These are phyloP conservation scores for Mnemiopsis leidyi DNA, from an alignment of 37 sponge, comb jelly and placozoan genomes.

Conservation along the genomic window DNA sequence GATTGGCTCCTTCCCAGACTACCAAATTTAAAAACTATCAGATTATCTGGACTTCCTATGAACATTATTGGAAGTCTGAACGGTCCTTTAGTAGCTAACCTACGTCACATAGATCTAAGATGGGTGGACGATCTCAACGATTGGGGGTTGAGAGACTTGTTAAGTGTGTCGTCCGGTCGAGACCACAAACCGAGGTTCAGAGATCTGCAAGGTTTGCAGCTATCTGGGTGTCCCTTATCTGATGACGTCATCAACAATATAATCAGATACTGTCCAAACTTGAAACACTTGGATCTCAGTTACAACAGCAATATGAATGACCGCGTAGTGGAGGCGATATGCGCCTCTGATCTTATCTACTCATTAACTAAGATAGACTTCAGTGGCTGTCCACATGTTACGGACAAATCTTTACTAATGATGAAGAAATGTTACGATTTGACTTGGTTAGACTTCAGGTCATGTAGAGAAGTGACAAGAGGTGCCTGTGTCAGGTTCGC, in stretches of 20 bases:
- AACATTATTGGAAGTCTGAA: slow-evolving; percentile 50
- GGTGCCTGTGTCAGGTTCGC: slow-evolving; percentile 62
- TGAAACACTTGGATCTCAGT: slow-evolving; percentile 53
- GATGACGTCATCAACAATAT: slow-evolving; percentile 53
- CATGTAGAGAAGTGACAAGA: slow-evolving; percentile 39
- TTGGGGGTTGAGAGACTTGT: slow-evolving; percentile 61
- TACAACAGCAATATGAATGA: slow-evolving; percentile 62
- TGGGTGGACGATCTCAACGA: slow-evolving; percentile 60
- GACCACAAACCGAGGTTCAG: slow-evolving; percentile 35
- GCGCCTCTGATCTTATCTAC: slow-evolving; percentile 25
- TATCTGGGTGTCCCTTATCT: background rate
- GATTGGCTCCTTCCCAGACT: slow-evolving; percentile 60
- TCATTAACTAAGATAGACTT: slow-evolving; percentile 52
- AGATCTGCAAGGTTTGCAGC: slow-evolving; percentile 22
- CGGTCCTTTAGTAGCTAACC: slow-evolving; percentile 12
- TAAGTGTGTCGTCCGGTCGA: background rate
- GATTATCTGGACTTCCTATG: slow-evolving; percentile 43
- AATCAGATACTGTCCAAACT: slow-evolving; percentile 37
- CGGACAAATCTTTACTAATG: slow-evolving; percentile 41
- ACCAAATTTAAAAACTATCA: slow-evolving; percentile 57
- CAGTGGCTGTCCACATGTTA: slow-evolving; percentile 54
- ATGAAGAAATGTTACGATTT: slow-evolving; percentile 61
- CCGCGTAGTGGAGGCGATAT: slow-evolving; percentile 17
- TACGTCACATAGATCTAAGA: slow-evolving; percentile 11
- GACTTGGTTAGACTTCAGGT: slow-evolving; percentile 47